Evolutionary conservation across 1,140 invertebrate genomes (phyloP).

Genomic region (Drosophila tropicalis): DNA sequence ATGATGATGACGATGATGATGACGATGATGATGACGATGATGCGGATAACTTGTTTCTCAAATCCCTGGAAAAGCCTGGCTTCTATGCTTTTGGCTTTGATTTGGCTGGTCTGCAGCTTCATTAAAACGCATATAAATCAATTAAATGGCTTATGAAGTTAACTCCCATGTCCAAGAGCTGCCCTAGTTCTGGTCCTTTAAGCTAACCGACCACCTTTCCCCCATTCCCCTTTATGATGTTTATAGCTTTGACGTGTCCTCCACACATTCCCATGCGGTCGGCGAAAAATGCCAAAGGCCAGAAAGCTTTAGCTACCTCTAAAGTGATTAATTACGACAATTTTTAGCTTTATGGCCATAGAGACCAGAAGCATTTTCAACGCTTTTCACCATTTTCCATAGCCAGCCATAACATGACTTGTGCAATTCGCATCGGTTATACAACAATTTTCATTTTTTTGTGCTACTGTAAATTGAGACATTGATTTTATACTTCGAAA

Average conservation of each 20-base stretch:
- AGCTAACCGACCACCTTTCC: not conserved
- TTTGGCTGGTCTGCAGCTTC: slow-evolving; percentile 36
- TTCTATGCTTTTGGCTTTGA: too few relatives aligned
- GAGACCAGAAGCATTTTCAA: slow-evolving; percentile 2
- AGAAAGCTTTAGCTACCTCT: slow-evolving; percentile 17
- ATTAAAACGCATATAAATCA: slow-evolving; percentile 70
- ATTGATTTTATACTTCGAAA: not conserved
- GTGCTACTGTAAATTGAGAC: slow-evolving; percentile 1
- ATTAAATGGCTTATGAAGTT: slow-evolving; percentile 60
- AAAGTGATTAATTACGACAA: slow-evolving; percentile 61
- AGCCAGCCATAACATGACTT: not conserved
- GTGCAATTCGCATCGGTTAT: not conserved
- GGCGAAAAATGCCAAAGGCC: slow-evolving; percentile 1
- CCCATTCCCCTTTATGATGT: slow-evolving; percentile 26
- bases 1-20: slow-evolving; percentile 4
- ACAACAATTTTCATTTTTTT: not conserved
- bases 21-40: slow-evolving; percentile 3
- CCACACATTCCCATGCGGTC: not conserved
- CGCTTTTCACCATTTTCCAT: slow-evolving; percentile 27
- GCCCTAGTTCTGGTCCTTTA: not conserved
- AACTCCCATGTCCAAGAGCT: slow-evolving; percentile 29
- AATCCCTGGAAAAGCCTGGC: slow-evolving; percentile 1
- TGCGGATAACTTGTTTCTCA: slow-evolving; percentile 1
- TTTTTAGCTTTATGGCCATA: slow-evolving; percentile 24
- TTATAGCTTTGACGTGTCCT: slow-evolving; percentile 32